Evolutionary conservation across 2,888 invertebrate genomes (phyloP).

Genomic region (Nomada hirtipes): DNA sequence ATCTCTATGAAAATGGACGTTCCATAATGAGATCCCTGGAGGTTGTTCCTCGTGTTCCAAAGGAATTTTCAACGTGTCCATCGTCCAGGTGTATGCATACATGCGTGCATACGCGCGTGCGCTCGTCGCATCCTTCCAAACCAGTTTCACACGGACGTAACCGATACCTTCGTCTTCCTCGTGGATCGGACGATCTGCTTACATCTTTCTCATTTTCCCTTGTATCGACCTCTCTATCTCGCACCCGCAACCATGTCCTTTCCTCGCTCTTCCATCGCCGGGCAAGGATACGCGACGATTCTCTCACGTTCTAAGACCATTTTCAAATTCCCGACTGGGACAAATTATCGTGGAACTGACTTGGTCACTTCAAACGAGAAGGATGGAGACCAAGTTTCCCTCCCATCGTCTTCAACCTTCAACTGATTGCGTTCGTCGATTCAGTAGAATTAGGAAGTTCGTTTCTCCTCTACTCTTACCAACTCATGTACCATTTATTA

Average conservation of each 20-base stretch:
- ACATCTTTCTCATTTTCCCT: slow-evolving; percentile 54
- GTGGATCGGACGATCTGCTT: slow-evolving; percentile 66
- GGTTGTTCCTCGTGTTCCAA: slow-evolving; percentile 42
- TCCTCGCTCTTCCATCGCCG: slow-evolving; percentile 32
- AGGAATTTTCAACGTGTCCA: slow-evolving; percentile 77
- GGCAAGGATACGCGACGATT: slow-evolving; percentile 42
- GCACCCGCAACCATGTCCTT: slow-evolving; percentile 25
- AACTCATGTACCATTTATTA: too few relatives aligned
- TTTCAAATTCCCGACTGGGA: slow-evolving; percentile 45
- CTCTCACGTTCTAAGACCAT: slow-evolving; percentile 48
- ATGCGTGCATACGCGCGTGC: slow-evolving; percentile 58
- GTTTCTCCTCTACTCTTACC: too few relatives aligned
- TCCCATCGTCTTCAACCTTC: slow-evolving; percentile 9
- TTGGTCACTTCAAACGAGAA: slow-evolving; percentile 29
- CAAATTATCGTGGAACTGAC: slow-evolving; percentile 42
- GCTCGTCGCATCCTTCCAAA: slow-evolving; percentile 82
- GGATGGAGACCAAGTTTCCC: slow-evolving; percentile 25
- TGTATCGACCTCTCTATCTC: slow-evolving; percentile 9
- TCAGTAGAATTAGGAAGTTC: neutral
- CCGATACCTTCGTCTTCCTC: slow-evolving; percentile 76
- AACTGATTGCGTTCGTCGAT: neutral
- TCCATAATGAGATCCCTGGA: slow-evolving; percentile 35
- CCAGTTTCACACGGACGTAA: slow-evolving; percentile 81
- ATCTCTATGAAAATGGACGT: slow-evolving; percentile 22
- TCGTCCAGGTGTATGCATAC: slow-evolving; percentile 26